Evolutionary conservation across 1,140 invertebrate genomes (phyloP), one percentile per base, ranked within the genome.

Genomic region (Megathymus violae): DNA sequence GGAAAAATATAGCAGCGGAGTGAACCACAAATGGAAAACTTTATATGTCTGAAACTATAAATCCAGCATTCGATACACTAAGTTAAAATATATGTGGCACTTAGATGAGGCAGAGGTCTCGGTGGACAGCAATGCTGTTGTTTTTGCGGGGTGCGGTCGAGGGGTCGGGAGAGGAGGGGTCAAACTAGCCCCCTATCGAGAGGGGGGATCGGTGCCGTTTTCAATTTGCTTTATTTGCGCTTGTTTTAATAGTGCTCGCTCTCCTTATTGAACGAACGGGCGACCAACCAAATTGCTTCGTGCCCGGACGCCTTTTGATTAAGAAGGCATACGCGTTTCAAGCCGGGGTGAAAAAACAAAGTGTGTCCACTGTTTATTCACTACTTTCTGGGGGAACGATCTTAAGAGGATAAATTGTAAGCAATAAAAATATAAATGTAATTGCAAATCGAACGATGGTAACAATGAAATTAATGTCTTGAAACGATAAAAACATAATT

Each of bases 141-240:
- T 84, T 84, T 76, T 85, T 74, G 52, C 78, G 70, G 76, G 74
- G 74, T 11, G 64, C 43, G 31, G 36, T 44, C 27, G 27, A 9
- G 48, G 64, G 69, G 36, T 1, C 47, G 56, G 66, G 62, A 7
- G 27, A 31, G 66, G 67, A 58, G 66, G 62, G 46, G 71, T 58
- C 67, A 64, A 70, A 71, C 69, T 67, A 64, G 63, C 68, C 71
- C 74, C 78, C 77, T 19, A 52, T 52, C 64, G 61, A 14, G 56
- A 34, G 62, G 64, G 72, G 71, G 75, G 62, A 69, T 65, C 79
- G 75, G 81, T 87, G 76, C 82, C 84, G 73, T 86, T 89, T 89
- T 87, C 86, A 89, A 89, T 89, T 89, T 87, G 84, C 82, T 87
- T 87, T 89, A 85, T 89, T 89, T 89, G 83, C 78, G 79, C 83